Conservation (phyloP, 2,888 invertebrate genomes). For the Zaprionus obscuricornis region DNA sequence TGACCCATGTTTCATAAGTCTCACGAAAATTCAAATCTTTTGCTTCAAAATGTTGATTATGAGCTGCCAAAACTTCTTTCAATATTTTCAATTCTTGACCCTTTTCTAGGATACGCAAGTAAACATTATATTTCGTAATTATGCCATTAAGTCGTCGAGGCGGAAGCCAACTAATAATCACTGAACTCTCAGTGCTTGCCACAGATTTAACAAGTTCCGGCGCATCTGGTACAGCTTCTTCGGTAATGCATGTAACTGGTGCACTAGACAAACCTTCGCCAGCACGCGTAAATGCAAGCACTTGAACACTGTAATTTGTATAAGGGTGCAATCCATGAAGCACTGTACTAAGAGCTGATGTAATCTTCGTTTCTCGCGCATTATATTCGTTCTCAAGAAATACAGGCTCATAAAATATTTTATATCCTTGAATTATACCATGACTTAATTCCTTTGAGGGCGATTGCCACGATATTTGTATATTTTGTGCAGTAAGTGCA, state of each 20-base stretch:
- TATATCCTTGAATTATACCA: constrained; percentile 90
- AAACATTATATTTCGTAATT: constrained; percentile 86
- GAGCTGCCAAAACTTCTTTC: constrained; percentile 83
- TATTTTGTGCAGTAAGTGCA: constrained; percentile 88
- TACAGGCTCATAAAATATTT: constrained; percentile 87
- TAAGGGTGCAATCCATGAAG: constrained; percentile 86
- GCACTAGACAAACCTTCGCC: constrained; percentile 86
- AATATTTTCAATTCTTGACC: constrained; percentile 85
- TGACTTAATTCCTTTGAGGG: constrained; percentile 87
- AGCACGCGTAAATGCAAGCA: constrained; percentile 86
- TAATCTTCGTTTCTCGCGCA: constrained; percentile 84
- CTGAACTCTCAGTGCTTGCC: constrained; percentile 85
- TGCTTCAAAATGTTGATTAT: constrained; percentile 85
- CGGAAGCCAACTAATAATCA: constrained; percentile 87
- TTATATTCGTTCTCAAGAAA: constrained; percentile 80
- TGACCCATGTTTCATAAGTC: constrained; percentile 86
- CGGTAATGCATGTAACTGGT: constrained; percentile 85
- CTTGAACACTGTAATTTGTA: constrained; percentile 87
- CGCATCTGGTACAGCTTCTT: constrained; percentile 86
- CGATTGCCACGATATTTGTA: constrained; percentile 89
- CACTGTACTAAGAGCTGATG: constrained; percentile 85
- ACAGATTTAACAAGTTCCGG: constrained; percentile 87
- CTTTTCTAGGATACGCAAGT: constrained; percentile 85
- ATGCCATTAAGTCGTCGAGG: constrained; percentile 87
- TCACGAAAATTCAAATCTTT: constrained; percentile 85